Percentiles rank a stretch among this genome's conserved stretches.
Conservation (phyloP, 2,797 vertebrate species). For the Lagorchestes hirsutus region DNA sequence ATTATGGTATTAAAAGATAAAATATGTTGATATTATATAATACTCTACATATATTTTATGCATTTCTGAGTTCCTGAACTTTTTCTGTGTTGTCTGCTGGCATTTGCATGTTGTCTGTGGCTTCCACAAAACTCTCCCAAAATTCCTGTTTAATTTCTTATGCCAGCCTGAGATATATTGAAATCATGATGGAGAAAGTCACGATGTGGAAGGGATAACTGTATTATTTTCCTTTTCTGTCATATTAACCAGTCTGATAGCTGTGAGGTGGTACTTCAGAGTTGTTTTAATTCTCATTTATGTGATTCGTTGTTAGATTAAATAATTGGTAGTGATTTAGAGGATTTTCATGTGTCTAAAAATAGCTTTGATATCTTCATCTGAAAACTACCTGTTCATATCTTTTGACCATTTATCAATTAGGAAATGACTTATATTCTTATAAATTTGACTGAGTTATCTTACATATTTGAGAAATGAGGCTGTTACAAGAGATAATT, state of each 20-base stretch:
- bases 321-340: background rate
- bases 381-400: background rate
- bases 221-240: background rate
- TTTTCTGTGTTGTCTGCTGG: no score
- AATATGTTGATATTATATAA: no score
- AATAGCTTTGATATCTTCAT: background rate
- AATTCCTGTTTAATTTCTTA: no score
- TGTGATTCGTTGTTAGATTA: background rate
- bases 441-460: background rate
- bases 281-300: background rate
- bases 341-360: background rate
- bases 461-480: background rate
- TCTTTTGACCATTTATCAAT: background rate
- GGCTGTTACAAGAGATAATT: background rate
- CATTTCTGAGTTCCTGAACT: no score
- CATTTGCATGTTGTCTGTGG: no score
- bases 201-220: no score
- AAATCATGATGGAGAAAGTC: no score
- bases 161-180: no score
- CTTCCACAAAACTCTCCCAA: no score
- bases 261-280: background rate
- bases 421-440: background rate
- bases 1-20: no score
- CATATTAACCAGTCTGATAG: background rate
- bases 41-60: no score